A percentile compares a stretch with the other conserved stretches of the same genome.
phyloP scores from a whole-genome alignment of 92 coral and sea anemone species.

The Virgularia gustaviana region DNA sequence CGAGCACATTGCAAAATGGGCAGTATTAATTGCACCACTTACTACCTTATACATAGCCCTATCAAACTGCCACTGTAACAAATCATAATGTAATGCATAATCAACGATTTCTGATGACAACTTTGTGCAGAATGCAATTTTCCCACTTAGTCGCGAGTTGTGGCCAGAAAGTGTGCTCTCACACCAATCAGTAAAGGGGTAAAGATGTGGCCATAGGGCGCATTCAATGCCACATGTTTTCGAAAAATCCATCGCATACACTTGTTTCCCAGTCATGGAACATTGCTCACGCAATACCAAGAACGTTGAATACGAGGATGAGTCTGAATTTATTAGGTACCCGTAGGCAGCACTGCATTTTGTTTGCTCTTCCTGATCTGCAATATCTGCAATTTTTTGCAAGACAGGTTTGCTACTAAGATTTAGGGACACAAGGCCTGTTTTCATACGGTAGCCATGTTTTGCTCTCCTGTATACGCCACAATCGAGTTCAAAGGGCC shows the following conservation, averaged over 20 bases:
- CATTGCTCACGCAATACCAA: background rate
- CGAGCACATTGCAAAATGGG: too few relatives aligned
- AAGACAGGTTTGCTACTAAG: background rate
- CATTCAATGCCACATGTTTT: background rate
- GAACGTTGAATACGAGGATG: background rate
- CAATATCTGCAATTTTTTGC: background rate
- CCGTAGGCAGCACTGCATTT: background rate
- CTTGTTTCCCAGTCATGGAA: background rate
- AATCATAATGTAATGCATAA: background rate
- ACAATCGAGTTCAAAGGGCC: conserved; percentile 10
- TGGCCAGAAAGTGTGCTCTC: background rate
- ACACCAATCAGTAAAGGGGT: background rate
- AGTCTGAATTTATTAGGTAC: background rate
- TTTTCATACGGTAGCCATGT: conserved; percentile 4
- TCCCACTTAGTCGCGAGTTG: background rate
- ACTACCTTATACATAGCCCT: background rate
- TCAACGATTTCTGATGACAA: background rate
- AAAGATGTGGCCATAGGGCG: background rate
- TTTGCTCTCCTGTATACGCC: background rate
- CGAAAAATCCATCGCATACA: background rate
- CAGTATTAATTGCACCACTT: too few relatives aligned
- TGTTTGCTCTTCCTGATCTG: background rate
- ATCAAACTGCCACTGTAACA: background rate
- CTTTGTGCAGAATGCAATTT: background rate
- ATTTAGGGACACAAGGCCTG: background rate